Percentiles rank a stretch among this genome's conserved stretches.
phyloP scores from a whole-genome alignment of 2,113 vertebrate genomes.

The Pterocles burchelli region DNA sequence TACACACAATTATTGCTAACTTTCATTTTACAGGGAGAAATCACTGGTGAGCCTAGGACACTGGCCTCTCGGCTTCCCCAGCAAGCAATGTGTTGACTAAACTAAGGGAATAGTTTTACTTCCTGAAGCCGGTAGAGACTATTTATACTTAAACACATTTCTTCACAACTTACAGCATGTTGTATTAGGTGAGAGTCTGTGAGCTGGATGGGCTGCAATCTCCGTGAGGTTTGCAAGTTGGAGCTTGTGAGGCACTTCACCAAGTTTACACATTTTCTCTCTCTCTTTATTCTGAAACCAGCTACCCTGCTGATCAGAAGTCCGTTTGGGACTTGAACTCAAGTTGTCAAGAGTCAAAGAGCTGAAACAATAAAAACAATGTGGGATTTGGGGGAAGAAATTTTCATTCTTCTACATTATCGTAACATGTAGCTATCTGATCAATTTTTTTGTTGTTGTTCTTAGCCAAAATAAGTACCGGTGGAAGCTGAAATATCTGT shows the following conservation, averaged over 20 bases:
- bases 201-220: slow-evolving; percentile 57
- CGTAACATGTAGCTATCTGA: not conserved
- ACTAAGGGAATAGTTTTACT: slow-evolving; percentile 76
- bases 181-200: slow-evolving; percentile 61
- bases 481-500: not conserved
- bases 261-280: slow-evolving; percentile 66
- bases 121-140: slow-evolving; percentile 70
- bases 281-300: slow-evolving; percentile 55
- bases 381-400: slow-evolving; percentile 15
- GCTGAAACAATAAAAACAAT: slow-evolving; percentile 26
- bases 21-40: slow-evolving; percentile 70
- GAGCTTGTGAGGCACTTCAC: slow-evolving; percentile 49
- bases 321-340: slow-evolving; percentile 42
- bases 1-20: slow-evolving; percentile 69
- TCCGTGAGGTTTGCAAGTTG: slow-evolving; percentile 52
- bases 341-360: slow-evolving; percentile 44
- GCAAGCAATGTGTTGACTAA: slow-evolving; percentile 69
- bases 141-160: slow-evolving; percentile 80
- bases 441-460: slow-evolving; percentile 18
- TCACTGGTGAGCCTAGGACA: slow-evolving; percentile 69
- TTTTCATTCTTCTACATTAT: slow-evolving; percentile 44
- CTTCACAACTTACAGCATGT: slow-evolving; percentile 70
- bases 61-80: slow-evolving; percentile 70
- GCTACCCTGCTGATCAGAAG: slow-evolving; percentile 58
- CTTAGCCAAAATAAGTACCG: not conserved